These are phyloP conservation scores for Euphonia xanthogaster DNA, from an alignment of 2,797 vertebrate genomes.

Conservation along the genomic window DNA sequence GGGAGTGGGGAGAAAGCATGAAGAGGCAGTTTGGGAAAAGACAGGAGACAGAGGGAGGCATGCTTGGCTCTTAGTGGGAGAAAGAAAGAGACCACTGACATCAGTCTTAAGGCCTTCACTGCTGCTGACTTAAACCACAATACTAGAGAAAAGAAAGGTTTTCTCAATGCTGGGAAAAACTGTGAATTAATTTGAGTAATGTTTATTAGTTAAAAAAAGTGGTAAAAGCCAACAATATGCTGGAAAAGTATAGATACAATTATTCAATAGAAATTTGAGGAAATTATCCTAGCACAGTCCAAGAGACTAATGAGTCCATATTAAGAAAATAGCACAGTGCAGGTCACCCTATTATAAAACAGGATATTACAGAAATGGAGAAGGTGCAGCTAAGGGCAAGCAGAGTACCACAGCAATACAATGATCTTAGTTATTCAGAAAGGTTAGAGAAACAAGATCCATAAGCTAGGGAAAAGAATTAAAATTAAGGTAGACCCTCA, in stretches of 20 bases:
- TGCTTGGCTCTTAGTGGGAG: neutral
- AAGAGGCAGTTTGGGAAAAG: neutral
- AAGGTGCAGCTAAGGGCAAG: constrained; percentile 43
- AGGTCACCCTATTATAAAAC: constrained; percentile 58
- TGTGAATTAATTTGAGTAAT: constrained; percentile 9
- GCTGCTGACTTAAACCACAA: neutral
- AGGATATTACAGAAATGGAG: constrained; percentile 62
- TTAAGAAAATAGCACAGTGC: constrained; percentile 20
- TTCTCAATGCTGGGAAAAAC: neutral
- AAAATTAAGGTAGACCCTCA: neutral
- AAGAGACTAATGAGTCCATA: constrained; percentile 54
- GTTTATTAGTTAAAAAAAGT: constrained; percentile 38
- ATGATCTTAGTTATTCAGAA: constrained; percentile 18
- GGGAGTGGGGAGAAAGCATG: neutral
- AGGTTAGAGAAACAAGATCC: constrained; percentile 45
- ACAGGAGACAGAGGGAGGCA: neutral
- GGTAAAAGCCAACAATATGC: constrained; percentile 37
- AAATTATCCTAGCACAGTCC: constrained; percentile 44
- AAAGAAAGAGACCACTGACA: neutral
- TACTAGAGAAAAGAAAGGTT: neutral
- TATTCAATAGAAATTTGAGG: constrained; percentile 59
- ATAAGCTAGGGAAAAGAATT: neutral
- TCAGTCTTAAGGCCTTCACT: neutral
- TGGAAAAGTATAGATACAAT: constrained; percentile 44
- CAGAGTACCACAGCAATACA: constrained; percentile 27